Base-by-base conservation (phyloP, 2,797 vertebrate species). In the Sibirionetta formosa region DNA sequence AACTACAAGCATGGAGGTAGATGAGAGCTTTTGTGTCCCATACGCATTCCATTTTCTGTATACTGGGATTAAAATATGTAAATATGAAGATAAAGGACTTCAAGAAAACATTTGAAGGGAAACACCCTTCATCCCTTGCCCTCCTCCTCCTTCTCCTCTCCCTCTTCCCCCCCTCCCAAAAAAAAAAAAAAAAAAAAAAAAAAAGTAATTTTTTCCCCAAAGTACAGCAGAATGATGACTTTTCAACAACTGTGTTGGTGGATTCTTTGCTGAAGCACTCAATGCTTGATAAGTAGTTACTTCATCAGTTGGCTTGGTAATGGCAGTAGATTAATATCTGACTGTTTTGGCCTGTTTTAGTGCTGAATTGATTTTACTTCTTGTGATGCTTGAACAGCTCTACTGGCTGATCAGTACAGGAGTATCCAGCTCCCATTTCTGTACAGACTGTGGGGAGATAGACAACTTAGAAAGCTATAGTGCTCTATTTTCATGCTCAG, bases 41-140 rank as follows among this genome's bases (percentile, higher is more conserved):
- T 68, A 56, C 7, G 7, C 76, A 78, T 78, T 91, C 51, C 5
- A 33, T 93, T 94, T 95, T 90, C 90, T 87, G 8, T 24, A 69
- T 69, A 64, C 29, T 68, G 13, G 5, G 75, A 36, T 86, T 56
- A 84, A n/a, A 66, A 75, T 86, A 82, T 40, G 35, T 83, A 95
- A 97, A 92, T 86, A 94, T 13, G 1, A 71, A 71, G 7, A 70
- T 86, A 93, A 90, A 92, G 68, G 4, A 73, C 31, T 75, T 92
- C 50, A 88, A 64, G 46, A 95, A 94, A 96, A 82, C 4, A 85
- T 79, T 90, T 89, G 80, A 87, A 65, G 54, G 46, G 46, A 48
- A 48, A 48, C 46, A 23, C 20, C 20, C 20, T 22, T 48, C 46
- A 48, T 48, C 46, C 46, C 10, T 22, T 22, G 3, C 46, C 20